Evolutionary conservation across 2,888 invertebrate species (phyloP).

Genomic region (Sylvicola cinctus): DNA sequence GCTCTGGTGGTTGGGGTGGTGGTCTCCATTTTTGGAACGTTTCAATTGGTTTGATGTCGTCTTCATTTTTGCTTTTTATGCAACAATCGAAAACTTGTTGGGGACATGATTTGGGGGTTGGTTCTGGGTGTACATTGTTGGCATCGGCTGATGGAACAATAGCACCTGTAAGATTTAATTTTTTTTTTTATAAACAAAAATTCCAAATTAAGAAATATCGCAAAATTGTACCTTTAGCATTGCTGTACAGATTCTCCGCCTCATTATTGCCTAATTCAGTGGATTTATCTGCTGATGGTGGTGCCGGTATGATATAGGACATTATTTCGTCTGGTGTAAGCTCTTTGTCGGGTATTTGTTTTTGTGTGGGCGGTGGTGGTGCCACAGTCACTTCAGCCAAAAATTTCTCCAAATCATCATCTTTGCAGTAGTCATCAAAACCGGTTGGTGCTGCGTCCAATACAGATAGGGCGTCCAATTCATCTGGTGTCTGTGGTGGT

Average conservation of each 20-base stretch:
- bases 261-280: too few species aligned
- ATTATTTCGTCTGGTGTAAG: conserved; percentile 65
- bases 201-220: too few species aligned
- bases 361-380: conserved; percentile 60
- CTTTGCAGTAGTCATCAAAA: conserved; percentile 38
- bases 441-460: conserved; percentile 53
- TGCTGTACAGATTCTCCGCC: too few species aligned
- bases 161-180: too few species aligned
- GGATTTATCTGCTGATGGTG: conserved; percentile 39
- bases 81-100: too few species aligned
- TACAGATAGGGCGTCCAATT: conserved; percentile 49
- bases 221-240: too few species aligned
- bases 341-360: conserved; percentile 52
- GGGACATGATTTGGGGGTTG: too few species aligned
- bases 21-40: too few species aligned
- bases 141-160: too few species aligned
- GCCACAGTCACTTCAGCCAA: conserved; percentile 48
- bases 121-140: conserved; percentile 25
- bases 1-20: conserved; percentile 44
- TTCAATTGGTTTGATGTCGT: too few species aligned
- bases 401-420: conserved; percentile 53
- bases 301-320: conserved; percentile 67
- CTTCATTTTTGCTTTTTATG: conserved; percentile 31
- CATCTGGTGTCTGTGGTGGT: conserved; percentile 68
- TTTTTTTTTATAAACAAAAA: too few species aligned